Conservation (phyloP, 1,140 invertebrate species). For the Drosophila pachea region DNA sequence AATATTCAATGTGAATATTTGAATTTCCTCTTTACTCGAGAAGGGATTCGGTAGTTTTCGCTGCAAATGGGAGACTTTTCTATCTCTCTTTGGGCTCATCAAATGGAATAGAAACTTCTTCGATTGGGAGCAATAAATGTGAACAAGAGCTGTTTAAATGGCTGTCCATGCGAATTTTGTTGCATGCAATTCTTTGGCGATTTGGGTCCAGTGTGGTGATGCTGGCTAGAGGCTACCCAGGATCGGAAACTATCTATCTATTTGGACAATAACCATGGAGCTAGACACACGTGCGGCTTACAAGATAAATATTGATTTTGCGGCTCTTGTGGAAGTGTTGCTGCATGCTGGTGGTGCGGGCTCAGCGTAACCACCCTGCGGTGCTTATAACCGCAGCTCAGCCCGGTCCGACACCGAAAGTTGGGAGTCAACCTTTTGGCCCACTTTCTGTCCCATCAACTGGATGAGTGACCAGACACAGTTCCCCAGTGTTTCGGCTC, state of each 20-base stretch:
- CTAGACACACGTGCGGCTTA: slow-evolving; percentile 68
- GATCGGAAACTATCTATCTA: not conserved
- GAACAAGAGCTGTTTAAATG: not conserved
- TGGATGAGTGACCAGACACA: not conserved
- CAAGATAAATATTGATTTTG: slow-evolving; percentile 76
- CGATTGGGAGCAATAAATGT: not conserved
- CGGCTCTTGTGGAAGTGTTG: slow-evolving; percentile 40
- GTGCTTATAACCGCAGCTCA: slow-evolving; percentile 50
- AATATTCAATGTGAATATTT: too few species aligned
- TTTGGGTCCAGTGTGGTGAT: not conserved
- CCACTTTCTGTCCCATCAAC: slow-evolving; percentile 20
- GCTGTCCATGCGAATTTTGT: not conserved
- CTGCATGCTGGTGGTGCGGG: slow-evolving; percentile 32
- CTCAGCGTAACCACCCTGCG: slow-evolving; percentile 33
- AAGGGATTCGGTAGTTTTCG: too few species aligned
- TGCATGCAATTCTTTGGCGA: not conserved
- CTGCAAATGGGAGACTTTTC: too few species aligned
- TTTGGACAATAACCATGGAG: slow-evolving; percentile 34
- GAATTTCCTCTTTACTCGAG: too few species aligned
- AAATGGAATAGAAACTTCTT: not conserved
- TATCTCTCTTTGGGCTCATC: not conserved
- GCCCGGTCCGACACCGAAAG: slow-evolving; percentile 33
- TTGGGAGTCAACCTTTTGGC: slow-evolving; percentile 29
- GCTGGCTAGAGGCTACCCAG: not conserved
- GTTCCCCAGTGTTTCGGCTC: not conserved